phyloP scores from a whole-genome alignment of 2,888 invertebrate species.

The Ferrisia virgata region DNA sequence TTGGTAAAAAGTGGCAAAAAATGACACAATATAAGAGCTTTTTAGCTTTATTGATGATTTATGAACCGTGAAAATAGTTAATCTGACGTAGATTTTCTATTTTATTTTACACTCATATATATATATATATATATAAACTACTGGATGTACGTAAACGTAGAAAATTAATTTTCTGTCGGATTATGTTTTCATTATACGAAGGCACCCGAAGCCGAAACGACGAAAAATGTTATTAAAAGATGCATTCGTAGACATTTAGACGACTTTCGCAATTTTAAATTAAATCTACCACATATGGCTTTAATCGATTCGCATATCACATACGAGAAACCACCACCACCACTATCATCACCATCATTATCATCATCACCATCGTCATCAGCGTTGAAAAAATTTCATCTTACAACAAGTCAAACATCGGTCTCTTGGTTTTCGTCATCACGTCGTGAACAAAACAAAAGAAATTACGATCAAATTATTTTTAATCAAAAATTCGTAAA shows the following conservation, averaged over 20 bases:
- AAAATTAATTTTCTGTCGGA: constrained; percentile 26
- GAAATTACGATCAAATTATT: no score
- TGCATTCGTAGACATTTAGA: not conserved
- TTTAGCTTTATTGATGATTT: constrained; percentile 17
- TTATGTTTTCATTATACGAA: constrained; percentile 18
- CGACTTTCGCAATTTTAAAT: not conserved
- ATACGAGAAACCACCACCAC: not conserved
- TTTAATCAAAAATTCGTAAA: no score
- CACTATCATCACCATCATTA: no score
- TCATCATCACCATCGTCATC: no score
- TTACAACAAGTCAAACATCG: no score
- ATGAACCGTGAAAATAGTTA: constrained; percentile 26
- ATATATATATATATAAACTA: not conserved
- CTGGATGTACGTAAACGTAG: not conserved
- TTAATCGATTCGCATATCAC: not conserved
- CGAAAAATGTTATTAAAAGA: not conserved
- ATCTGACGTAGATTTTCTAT: constrained; percentile 16
- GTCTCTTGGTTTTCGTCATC: no score
- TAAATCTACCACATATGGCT: not conserved
- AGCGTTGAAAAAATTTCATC: no score
- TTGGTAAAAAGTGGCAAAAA: not conserved
- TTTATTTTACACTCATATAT: no score
- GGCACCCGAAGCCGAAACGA: not conserved
- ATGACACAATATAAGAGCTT: constrained; percentile 18
- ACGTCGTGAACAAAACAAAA: no score